phyloP scores from a whole-genome alignment of 2,888 invertebrate genomes.

The Sesia bembeciformis region DNA sequence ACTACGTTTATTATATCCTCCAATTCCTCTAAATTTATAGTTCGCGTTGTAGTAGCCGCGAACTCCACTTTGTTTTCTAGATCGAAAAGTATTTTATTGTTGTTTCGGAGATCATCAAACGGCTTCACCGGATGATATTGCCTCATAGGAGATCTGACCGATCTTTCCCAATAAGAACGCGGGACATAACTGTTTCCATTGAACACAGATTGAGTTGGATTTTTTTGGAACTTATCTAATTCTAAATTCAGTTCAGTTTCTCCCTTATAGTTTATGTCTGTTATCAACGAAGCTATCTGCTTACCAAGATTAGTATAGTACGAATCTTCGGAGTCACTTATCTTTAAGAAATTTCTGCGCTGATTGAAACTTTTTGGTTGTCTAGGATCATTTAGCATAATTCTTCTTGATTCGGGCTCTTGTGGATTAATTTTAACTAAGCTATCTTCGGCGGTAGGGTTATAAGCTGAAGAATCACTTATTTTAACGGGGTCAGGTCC shows the following conservation, averaged over 20 bases:
- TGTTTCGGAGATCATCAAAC: slow-evolving; percentile 23
- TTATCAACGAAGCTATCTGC: slow-evolving; percentile 55
- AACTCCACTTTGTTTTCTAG: slow-evolving; percentile 50
- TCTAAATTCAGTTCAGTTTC: slow-evolving; percentile 31
- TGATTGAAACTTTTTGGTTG: slow-evolving; percentile 15
- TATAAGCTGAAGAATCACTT: too few relatives aligned
- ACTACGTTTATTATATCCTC: slow-evolving; percentile 42
- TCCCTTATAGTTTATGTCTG: slow-evolving; percentile 31
- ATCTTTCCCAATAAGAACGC: slow-evolving; percentile 55
- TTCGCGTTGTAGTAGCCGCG: slow-evolving; percentile 27
- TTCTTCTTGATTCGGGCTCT: too few relatives aligned
- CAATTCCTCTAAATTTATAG: slow-evolving; percentile 41
- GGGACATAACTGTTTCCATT: slow-evolving; percentile 33
- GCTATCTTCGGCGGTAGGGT: too few relatives aligned
- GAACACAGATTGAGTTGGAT: slow-evolving; percentile 24
- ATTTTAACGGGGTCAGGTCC: slow-evolving; percentile 19
- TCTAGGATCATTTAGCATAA: too few relatives aligned
- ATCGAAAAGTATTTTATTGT: slow-evolving; percentile 42
- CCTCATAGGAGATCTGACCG: slow-evolving; percentile 45
- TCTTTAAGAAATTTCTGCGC: slow-evolving; percentile 4
- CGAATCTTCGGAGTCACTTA: slow-evolving; percentile 24
- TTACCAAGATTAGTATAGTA: slow-evolving; percentile 52
- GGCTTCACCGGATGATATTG: slow-evolving; percentile 7
- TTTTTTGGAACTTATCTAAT: slow-evolving; percentile 21
- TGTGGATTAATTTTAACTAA: too few relatives aligned